These are phyloP conservation scores for Athalia cordata DNA, from an alignment of 2,888 invertebrate genomes.

Conservation along the genomic window DNA sequence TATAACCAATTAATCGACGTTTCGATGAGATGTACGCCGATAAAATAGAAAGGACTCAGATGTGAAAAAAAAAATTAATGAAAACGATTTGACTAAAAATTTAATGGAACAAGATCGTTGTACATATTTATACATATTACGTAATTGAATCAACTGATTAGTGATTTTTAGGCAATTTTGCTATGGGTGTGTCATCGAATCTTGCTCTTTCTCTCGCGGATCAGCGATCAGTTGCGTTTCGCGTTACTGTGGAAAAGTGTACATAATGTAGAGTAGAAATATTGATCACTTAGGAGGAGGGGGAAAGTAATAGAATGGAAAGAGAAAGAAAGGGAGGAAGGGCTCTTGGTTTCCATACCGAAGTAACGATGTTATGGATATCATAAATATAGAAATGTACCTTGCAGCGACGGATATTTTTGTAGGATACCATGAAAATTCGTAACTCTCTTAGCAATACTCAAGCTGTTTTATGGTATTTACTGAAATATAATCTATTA, in stretches of 20 bases:
- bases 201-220: background rate
- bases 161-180: background rate
- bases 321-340: background rate
- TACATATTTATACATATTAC: constrained; percentile 25
- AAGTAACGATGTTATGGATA: background rate
- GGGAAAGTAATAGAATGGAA: no score
- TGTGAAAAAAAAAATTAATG: background rate
- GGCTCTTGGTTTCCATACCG: background rate
- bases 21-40: background rate
- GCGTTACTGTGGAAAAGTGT: constrained; percentile 17
- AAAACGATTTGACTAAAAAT: background rate
- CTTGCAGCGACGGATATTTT: constrained; percentile 30
- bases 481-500: constrained; percentile 54
- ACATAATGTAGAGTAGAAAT: constrained; percentile 13
- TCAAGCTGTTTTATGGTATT: constrained; percentile 49
- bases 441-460: constrained; percentile 52
- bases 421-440: constrained; percentile 29
- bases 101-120: constrained; percentile 19
- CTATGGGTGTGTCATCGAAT: background rate
- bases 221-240: background rate
- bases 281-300: background rate
- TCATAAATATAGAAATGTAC: constrained; percentile 31
- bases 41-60: background rate
- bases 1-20: no score
- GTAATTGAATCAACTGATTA: constrained; percentile 19